These are phyloP conservation scores for Hypercompe scribonia DNA, from an alignment of 2,888 invertebrate species.

Conservation along the genomic window DNA sequence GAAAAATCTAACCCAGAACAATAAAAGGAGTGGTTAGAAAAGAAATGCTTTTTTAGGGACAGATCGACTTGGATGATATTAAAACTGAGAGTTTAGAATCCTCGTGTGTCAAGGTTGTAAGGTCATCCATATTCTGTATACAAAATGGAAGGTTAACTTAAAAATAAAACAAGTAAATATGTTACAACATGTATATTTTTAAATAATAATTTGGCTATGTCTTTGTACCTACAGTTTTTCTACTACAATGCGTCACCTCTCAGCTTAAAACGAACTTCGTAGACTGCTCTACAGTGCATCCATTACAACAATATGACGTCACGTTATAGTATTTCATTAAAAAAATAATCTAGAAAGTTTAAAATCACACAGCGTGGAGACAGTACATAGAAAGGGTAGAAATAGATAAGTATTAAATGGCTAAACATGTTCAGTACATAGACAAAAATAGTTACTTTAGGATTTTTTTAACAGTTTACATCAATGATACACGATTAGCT, in stretches of 20 bases:
- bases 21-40: too few species aligned
- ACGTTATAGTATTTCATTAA: background rate
- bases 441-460: background rate
- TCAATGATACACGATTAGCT: too few species aligned
- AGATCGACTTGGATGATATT: too few species aligned
- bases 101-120: background rate
- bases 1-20: too few species aligned
- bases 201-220: constrained; percentile 69
- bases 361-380: background rate
- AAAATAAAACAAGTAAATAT: constrained; percentile 25
- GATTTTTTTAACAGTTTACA: background rate
- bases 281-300: background rate
- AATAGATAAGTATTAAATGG: background rate
- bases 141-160: background rate
- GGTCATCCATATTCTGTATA: background rate
- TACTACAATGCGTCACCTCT: constrained; percentile 45
- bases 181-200: constrained; percentile 60
- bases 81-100: too few species aligned
- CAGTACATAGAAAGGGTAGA: background rate
- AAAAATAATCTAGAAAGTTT: background rate
- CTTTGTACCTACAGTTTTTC: constrained; percentile 66
- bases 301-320: background rate
- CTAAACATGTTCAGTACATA: background rate
- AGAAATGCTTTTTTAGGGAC: too few species aligned
- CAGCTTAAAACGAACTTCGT: constrained; percentile 33